Evolutionary conservation across 1,140 invertebrate species (phyloP).

Genomic region (Drosophila micromelanica): DNA sequence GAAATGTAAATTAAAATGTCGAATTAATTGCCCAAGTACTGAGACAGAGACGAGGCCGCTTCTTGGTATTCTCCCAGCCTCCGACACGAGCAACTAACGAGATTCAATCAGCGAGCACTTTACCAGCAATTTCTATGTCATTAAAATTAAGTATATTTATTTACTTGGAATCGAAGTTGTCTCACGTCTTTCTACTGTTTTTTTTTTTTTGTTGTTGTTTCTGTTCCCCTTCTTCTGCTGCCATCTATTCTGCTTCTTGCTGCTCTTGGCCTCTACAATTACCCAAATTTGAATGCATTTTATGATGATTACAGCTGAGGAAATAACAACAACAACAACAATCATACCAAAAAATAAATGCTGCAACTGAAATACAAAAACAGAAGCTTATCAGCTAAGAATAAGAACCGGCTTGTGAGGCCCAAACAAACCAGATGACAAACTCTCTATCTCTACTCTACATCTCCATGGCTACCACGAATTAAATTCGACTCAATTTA

Average conservation of each 20-base stretch:
- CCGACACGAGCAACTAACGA: slow-evolving; percentile 57
- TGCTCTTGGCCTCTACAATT: slow-evolving; percentile 23
- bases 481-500: neutral
- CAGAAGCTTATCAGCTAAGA: slow-evolving; percentile 32
- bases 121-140: slow-evolving; percentile 68
- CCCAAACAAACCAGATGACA: neutral
- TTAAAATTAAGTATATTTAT: slow-evolving; percentile 75
- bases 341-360: neutral
- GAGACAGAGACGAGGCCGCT: slow-evolving; percentile 27
- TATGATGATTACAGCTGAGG: slow-evolving; percentile 32
- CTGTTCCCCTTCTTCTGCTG: neutral
- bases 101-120: slow-evolving; percentile 72
- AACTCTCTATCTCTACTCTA: neutral
- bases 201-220: neutral
- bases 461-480: neutral
- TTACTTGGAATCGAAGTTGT: slow-evolving; percentile 61
- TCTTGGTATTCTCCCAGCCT: slow-evolving; percentile 55
- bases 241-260: too few relatives aligned
- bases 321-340: too few relatives aligned
- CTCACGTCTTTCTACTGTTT: slow-evolving; percentile 31
- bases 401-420: neutral
- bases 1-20: slow-evolving; percentile 78
- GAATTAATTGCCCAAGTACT: slow-evolving; percentile 75
- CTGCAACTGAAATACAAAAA: slow-evolving; percentile 10
- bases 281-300: slow-evolving; percentile 49